Evolutionary conservation across 2,888 invertebrate genomes (phyloP).

Genomic region (Noctua fimbriata): DNA sequence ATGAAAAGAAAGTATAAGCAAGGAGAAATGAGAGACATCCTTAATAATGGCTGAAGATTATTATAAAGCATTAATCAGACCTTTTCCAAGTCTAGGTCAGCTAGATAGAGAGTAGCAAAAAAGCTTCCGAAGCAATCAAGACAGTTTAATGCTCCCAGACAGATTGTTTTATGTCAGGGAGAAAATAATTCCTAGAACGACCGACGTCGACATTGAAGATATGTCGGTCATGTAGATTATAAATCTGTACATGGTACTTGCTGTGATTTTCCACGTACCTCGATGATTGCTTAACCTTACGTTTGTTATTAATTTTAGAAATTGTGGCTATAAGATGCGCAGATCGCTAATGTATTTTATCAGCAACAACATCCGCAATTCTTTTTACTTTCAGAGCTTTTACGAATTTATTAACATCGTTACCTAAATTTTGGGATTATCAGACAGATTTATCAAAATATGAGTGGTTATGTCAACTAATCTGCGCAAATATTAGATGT

Average conservation of each 20-base stretch:
- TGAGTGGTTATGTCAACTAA: constrained; percentile 35
- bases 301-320: constrained; percentile 24
- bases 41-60: constrained; percentile 7
- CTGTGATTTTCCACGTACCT: not conserved
- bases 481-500: constrained; percentile 38
- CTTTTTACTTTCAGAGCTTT: constrained; percentile 4
- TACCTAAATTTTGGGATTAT: constrained; percentile 17
- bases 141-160: constrained; percentile 11
- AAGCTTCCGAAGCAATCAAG: constrained; percentile 31
- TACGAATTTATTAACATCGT: constrained; percentile 27
- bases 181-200: constrained; percentile 43
- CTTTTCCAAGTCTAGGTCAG: constrained; percentile 15
- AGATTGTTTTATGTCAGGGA: constrained; percentile 33
- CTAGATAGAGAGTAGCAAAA: constrained; percentile 5
- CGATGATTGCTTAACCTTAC: not conserved
- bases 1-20: constrained; percentile 1
- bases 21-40: not conserved
- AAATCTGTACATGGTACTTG: constrained; percentile 15
- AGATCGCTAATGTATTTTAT: constrained; percentile 9
- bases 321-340: not conserved
- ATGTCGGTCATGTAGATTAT: constrained; percentile 34
- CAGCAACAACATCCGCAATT: constrained; percentile 21
- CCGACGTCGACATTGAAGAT: constrained; percentile 11
- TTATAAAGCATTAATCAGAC: constrained; percentile 11
- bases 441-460: constrained; percentile 22